Evolutionary conservation across 2,113 vertebrate species (phyloP).

Genomic region (Mesocricetus auratus): DNA sequence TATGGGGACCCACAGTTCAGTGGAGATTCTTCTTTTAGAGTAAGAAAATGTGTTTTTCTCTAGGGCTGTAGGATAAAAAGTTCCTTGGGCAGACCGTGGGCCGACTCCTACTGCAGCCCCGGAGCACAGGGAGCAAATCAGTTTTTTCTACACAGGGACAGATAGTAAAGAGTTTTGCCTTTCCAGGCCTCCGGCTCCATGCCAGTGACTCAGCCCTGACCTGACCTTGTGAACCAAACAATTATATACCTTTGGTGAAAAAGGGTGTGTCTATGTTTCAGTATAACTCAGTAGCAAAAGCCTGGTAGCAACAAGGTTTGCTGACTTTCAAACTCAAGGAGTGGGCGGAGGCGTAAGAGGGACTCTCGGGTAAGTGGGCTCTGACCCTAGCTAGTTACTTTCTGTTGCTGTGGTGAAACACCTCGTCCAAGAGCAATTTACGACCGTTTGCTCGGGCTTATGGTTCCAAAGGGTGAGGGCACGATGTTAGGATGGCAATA

Average conservation of each 20-base stretch:
- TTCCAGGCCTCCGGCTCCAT: not conserved
- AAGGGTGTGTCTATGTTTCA: not conserved
- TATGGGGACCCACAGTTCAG: fast-evolving
- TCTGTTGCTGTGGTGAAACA: not conserved
- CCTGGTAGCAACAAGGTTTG: not conserved
- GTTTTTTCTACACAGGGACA: not conserved
- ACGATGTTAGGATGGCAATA: not conserved
- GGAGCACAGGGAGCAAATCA: not conserved
- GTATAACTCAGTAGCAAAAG: conserved; percentile 46
- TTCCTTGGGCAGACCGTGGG: not conserved
- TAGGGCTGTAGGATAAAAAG: not conserved
- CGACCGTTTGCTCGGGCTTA: not conserved
- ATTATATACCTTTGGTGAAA: no score
- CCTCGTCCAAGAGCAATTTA: not conserved
- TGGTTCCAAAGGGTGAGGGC: not conserved
- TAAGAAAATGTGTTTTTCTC: not conserved
- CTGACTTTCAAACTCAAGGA: not conserved
- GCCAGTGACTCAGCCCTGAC: not conserved
- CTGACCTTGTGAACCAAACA: not conserved
- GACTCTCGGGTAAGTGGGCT: not conserved
- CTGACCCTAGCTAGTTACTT: not conserved
- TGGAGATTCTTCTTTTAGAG: not conserved
- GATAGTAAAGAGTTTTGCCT: no score
- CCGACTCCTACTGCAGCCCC: not conserved
- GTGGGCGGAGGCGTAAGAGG: not conserved